These are phyloP conservation scores for Luperina testacea DNA, from an alignment of 2,888 invertebrate species.

Conservation along the genomic window DNA sequence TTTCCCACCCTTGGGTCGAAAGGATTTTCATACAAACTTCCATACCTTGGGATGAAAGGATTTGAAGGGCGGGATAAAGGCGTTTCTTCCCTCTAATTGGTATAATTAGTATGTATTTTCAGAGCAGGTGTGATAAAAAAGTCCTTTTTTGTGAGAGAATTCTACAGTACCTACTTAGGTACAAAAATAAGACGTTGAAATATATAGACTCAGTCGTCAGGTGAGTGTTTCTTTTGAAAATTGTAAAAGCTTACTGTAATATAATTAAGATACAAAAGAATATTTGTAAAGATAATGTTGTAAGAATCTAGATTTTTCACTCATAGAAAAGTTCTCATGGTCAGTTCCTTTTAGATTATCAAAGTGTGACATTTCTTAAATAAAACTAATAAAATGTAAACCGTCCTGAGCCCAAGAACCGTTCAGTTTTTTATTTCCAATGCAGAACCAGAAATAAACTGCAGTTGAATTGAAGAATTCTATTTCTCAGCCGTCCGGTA, in stretches of 20 bases:
- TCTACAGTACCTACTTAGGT: slow-evolving; percentile 4
- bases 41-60: too few species aligned
- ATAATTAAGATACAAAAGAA: slow-evolving; percentile 13
- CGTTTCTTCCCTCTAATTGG: too few species aligned
- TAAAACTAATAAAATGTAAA: neutral
- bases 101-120: too few species aligned
- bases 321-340: neutral
- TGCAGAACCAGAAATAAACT: slow-evolving; percentile 18
- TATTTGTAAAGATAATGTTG: slow-evolving; percentile 14
- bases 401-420: neutral
- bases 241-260: slow-evolving; percentile 29
- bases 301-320: neutral
- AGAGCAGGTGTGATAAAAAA: too few species aligned
- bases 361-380: neutral
- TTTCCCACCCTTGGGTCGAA: too few species aligned
- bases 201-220: slow-evolving; percentile 45
- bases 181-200: slow-evolving; percentile 38
- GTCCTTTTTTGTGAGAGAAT: neutral
- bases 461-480: slow-evolving; percentile 9
- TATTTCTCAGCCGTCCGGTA: slow-evolving; percentile 22
- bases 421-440: slow-evolving; percentile 6
- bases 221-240: slow-evolving; percentile 42
- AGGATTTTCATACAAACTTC: too few species aligned
- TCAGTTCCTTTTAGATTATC: neutral
- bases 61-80: too few species aligned